Evolutionary conservation across 1,140 invertebrate species (phyloP).

Genomic region (Mylabris phalerata): DNA sequence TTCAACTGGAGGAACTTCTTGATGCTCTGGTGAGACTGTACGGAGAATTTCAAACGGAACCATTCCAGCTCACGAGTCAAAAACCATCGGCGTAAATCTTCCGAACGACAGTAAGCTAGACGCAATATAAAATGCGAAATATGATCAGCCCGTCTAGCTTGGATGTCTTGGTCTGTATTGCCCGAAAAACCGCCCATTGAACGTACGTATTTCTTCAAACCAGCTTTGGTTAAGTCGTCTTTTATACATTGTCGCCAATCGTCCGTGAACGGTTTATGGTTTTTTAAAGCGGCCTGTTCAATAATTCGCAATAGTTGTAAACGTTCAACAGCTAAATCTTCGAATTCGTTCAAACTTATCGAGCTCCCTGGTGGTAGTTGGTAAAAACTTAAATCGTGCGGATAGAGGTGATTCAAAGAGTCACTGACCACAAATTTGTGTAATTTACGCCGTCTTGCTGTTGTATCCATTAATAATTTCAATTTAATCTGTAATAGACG

Average conservation of each 20-base stretch:
- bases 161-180: constrained; percentile 50
- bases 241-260: constrained; percentile 67
- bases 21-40: constrained; percentile 55
- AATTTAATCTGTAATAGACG: background rate
- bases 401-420: constrained; percentile 48
- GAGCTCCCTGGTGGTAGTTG: constrained; percentile 64
- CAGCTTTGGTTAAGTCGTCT: constrained; percentile 63
- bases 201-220: constrained; percentile 51
- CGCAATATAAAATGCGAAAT: constrained; percentile 91
- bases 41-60: constrained; percentile 76
- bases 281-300: constrained; percentile 60
- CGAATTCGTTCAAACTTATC: constrained; percentile 77
- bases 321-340: constrained; percentile 77
- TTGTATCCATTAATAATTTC: constrained; percentile 29
- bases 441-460: constrained; percentile 21
- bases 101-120: constrained; percentile 81
- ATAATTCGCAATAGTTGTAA: constrained; percentile 71
- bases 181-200: constrained; percentile 22
- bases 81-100: constrained; percentile 85
- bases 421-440: constrained; percentile 15
- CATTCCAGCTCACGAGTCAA: constrained; percentile 82
- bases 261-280: constrained; percentile 54
- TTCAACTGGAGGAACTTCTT: constrained; percentile 66
- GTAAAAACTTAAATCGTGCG: constrained; percentile 74
- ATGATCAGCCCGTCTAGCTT: constrained; percentile 70